Evolutionary conservation across 2,888 invertebrate genomes (phyloP).

Genomic region (Temnothorax ravouxi): DNA sequence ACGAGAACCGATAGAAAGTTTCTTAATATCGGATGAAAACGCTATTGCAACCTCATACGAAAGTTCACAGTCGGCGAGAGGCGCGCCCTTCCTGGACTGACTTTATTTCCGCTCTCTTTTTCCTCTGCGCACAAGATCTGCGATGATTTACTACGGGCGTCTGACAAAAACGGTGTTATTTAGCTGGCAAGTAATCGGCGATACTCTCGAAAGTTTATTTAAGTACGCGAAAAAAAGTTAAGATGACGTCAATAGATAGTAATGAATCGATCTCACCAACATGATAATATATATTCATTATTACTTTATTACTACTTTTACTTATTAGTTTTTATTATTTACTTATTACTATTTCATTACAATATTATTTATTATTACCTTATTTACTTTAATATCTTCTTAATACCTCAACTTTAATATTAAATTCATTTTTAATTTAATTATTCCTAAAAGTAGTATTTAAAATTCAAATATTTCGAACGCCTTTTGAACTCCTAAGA

Average conservation of each 20-base stretch:
- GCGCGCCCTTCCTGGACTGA: constrained; percentile 16
- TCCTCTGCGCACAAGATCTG: constrained; percentile 30
- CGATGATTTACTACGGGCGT: constrained; percentile 33
- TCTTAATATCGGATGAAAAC: constrained; percentile 82
- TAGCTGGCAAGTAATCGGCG: neutral
- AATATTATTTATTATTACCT: neutral
- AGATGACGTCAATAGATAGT: neutral
- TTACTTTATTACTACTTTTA: no score
- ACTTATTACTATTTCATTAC: no score
- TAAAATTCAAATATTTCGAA: neutral
- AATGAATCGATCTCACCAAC: neutral
- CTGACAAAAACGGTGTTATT: constrained; percentile 38
- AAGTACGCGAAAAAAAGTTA: neutral
- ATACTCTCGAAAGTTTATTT: constrained; percentile 5
- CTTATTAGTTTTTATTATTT: no score
- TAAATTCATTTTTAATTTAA: neutral
- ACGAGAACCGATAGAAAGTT: constrained; percentile 82
- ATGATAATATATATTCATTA: neutral
- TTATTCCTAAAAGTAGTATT: neutral
- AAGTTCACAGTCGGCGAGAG: constrained; percentile 62
- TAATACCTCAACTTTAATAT: neutral
- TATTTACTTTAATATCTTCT: neutral
- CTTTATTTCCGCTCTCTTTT: constrained; percentile 49
- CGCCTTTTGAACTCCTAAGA: no score
- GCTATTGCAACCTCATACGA: constrained; percentile 66